phyloP scores from a whole-genome alignment of 1,140 invertebrate species.

The Telenomus remus region DNA sequence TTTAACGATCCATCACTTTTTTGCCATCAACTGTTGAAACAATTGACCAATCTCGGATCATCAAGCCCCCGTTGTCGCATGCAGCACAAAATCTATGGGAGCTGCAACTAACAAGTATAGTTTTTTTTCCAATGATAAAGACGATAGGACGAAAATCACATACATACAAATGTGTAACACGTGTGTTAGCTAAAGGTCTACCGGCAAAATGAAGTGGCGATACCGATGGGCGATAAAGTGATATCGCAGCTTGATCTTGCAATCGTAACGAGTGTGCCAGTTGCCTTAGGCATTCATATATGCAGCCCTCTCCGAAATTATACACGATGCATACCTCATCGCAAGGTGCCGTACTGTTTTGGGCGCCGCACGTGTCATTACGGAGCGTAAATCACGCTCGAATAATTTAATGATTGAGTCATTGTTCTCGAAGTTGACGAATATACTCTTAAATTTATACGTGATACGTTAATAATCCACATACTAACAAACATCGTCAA shows the following conservation, averaged over 20 bases:
- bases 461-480: slow-evolving; percentile 25
- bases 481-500: too few species aligned
- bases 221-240: slow-evolving; percentile 62
- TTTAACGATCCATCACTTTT: not conserved
- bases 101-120: slow-evolving; percentile 42
- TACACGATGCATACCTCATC: slow-evolving; percentile 68
- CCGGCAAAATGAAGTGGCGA: slow-evolving; percentile 58
- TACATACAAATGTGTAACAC: slow-evolving; percentile 57
- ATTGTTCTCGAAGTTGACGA: slow-evolving; percentile 25
- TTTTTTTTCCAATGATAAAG: slow-evolving; percentile 50
- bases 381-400: slow-evolving; percentile 52
- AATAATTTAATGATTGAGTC: slow-evolving; percentile 53
- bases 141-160: slow-evolving; percentile 49
- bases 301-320: slow-evolving; percentile 65
- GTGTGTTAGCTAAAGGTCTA: slow-evolving; percentile 28
- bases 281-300: slow-evolving; percentile 75
- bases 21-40: slow-evolving; percentile 7
- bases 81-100: too few species aligned
- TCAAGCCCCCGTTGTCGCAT: too few species aligned
- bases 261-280: slow-evolving; percentile 67
- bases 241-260: slow-evolving; percentile 63
- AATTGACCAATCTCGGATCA: too few species aligned
- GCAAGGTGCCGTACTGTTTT: slow-evolving; percentile 42
- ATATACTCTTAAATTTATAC: slow-evolving; percentile 15
- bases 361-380: slow-evolving; percentile 52